phyloP scores from a whole-genome alignment of 2,797 vertebrate genomes.

The Pterois miles region DNA sequence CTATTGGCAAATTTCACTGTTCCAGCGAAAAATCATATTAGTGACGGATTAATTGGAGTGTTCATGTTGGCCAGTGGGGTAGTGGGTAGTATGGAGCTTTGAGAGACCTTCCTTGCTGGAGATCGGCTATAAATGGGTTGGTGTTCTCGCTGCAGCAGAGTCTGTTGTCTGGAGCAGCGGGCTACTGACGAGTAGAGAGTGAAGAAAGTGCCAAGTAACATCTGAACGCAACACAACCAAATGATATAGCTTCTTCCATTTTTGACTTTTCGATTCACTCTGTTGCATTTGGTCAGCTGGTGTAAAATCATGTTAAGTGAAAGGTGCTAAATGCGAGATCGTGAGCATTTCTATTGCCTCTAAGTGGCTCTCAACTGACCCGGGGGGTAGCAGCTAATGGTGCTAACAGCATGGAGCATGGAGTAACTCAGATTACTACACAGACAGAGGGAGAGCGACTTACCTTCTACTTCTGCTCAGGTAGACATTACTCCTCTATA shows the following conservation, averaged over 20 bases:
- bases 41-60: conserved; percentile 45
- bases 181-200: neutral
- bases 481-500: too few relatives aligned
- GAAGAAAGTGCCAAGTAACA: neutral
- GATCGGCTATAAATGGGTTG: conserved; percentile 41
- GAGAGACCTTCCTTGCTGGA: conserved; percentile 14
- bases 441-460: too few relatives aligned
- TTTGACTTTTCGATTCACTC: neutral
- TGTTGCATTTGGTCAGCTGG: neutral
- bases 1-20: conserved; percentile 48
- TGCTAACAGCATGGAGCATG: too few relatives aligned
- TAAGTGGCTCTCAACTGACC: too few relatives aligned
- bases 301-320: neutral
- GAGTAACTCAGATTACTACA: too few relatives aligned
- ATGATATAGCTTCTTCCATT: neutral
- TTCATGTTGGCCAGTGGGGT: conserved; percentile 47
- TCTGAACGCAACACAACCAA: neutral
- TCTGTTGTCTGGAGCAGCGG: conserved; percentile 25
- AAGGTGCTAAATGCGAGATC: too few relatives aligned
- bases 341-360: too few relatives aligned
- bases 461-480: too few relatives aligned
- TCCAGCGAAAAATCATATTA: conserved; percentile 47
- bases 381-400: too few relatives aligned
- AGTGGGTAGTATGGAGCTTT: conserved; percentile 21
- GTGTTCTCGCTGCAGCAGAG: neutral